These are phyloP conservation scores for Antheraea pernyi DNA, from an alignment of 1,140 invertebrate genomes.

Conservation along the genomic window DNA sequence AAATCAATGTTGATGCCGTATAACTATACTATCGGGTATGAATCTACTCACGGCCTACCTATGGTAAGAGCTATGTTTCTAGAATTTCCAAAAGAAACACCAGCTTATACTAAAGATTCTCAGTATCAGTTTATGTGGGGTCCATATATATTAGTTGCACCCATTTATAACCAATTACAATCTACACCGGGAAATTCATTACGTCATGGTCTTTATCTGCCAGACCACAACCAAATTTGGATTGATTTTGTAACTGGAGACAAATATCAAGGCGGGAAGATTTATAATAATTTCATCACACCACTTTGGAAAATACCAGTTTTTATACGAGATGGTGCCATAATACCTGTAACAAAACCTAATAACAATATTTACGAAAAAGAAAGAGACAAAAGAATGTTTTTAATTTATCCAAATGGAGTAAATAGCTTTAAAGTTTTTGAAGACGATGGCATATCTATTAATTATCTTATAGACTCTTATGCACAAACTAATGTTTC, in stretches of 20 bases:
- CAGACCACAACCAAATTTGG: conserved; percentile 62
- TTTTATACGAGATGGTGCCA: conserved; percentile 66
- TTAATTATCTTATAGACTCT: conserved; percentile 44
- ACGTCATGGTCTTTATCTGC: conserved; percentile 55
- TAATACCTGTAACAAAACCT: conserved; percentile 58
- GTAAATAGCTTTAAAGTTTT: conserved; percentile 48
- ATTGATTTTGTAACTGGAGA: conserved; percentile 64
- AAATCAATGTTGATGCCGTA: conserved; percentile 69
- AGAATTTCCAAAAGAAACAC: conserved; percentile 52
- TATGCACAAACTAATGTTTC: conserved; percentile 49
- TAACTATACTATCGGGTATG: conserved; percentile 62
- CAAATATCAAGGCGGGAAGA: conserved; percentile 63
- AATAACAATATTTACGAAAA: conserved; percentile 65
- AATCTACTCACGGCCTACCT: conserved; percentile 55
- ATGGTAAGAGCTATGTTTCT: conserved; percentile 71
- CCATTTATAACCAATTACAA: conserved; percentile 48
- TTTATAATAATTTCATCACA: conserved; percentile 49
- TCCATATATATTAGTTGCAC: conserved; percentile 59
- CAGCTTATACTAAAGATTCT: conserved; percentile 53
- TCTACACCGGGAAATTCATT: conserved; percentile 29
- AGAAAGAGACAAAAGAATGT: conserved; percentile 49
- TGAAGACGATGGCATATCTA: conserved; percentile 65
- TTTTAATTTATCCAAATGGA: conserved; percentile 56
- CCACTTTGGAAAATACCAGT: conserved; percentile 71
- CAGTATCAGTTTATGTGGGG: conserved; percentile 74